Evolutionary conservation across 1,140 invertebrate genomes (phyloP).

Genomic region (Cydia pomonella): DNA sequence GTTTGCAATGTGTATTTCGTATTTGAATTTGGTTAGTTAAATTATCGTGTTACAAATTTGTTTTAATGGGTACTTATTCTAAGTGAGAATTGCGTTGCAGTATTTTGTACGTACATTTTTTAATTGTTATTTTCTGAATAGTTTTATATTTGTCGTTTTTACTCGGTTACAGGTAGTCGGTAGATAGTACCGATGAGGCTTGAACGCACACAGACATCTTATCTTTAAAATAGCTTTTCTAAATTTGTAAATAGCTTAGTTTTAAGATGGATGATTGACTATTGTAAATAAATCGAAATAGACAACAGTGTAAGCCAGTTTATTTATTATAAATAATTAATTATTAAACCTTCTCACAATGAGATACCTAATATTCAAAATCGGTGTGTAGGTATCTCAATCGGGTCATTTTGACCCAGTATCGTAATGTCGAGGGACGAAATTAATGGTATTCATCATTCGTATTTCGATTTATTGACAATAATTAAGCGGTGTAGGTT

Average conservation of each 20-base stretch:
- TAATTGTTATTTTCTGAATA: too few relatives aligned
- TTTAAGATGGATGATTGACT: conserved; percentile 20
- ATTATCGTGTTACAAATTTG: too few relatives aligned
- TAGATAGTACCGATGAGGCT: too few relatives aligned
- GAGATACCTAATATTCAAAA: background rate
- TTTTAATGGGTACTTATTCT: too few relatives aligned
- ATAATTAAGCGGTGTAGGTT: conserved; percentile 1
- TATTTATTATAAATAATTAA: background rate
- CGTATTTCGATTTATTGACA: background rate
- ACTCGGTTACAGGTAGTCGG: too few relatives aligned
- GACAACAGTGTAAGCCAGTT: background rate
- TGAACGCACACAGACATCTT: background rate
- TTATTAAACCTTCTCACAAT: background rate
- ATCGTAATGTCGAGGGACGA: background rate
- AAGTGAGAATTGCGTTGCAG: too few relatives aligned
- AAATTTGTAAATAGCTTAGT: conserved; percentile 31
- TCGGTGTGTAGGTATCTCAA: background rate
- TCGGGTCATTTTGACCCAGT: background rate
- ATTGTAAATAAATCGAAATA: conserved; percentile 15
- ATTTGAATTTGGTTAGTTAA: too few relatives aligned
- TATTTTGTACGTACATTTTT: too few relatives aligned
- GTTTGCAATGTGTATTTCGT: too few relatives aligned
- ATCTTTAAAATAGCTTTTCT: conserved; percentile 23
- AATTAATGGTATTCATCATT: background rate
- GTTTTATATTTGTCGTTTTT: too few relatives aligned